Evolutionary conservation across 2,797 vertebrate genomes (phyloP).

Genomic region (Danio aesculapii): DNA sequence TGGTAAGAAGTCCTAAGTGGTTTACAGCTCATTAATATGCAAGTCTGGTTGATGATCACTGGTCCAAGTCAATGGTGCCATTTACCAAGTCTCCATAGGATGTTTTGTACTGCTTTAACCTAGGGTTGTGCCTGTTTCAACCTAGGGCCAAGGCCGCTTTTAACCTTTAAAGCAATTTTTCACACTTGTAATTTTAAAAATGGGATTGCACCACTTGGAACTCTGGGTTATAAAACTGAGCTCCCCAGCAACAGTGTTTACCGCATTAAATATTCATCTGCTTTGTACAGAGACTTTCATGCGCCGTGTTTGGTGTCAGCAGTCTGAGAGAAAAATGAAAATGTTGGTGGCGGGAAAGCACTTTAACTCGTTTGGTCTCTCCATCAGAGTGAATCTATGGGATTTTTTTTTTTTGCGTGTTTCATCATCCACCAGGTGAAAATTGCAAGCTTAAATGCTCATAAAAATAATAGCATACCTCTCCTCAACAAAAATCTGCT

Average conservation of each 20-base stretch:
- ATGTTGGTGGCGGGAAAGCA: conserved; percentile 3
- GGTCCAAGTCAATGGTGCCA: background rate
- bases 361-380: conserved; percentile 1
- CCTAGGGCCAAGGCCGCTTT: background rate
- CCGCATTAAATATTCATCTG: conserved; percentile 28
- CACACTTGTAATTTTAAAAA: conserved; percentile 2
- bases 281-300: conserved; percentile 23
- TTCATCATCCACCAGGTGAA: background rate
- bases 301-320: conserved; percentile 25
- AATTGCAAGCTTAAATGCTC: background rate
- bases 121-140: background rate
- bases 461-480: background rate
- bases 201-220: conserved; percentile 4
- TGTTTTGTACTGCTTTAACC: background rate
- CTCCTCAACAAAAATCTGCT: background rate
- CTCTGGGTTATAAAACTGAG: conserved; percentile 18
- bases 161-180: conserved; percentile 17
- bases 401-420: background rate
- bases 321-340: conserved; percentile 24
- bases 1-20: background rate
- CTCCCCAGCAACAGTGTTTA: conserved; percentile 15
- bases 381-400: background rate
- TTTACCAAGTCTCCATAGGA: background rate
- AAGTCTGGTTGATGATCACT: background rate
- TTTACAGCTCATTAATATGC: background rate